Evolutionary conservation across 2,113 vertebrate species (phyloP).

Genomic region (Natator depressus): DNA sequence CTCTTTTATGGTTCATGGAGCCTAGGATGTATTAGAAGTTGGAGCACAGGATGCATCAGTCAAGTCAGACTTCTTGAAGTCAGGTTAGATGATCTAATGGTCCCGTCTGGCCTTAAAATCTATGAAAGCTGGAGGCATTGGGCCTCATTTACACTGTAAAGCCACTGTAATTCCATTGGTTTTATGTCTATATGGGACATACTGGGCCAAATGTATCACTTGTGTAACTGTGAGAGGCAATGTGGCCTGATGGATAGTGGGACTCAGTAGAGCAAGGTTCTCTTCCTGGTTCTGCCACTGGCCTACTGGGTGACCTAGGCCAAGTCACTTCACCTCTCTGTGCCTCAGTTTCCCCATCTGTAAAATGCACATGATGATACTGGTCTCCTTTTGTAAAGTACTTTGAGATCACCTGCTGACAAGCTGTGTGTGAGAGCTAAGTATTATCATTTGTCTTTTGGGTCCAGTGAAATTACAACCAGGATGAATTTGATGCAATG

Average conservation of each 20-base stretch:
- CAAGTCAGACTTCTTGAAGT: neutral
- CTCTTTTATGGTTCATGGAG: neutral
- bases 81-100: neutral
- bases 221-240: neutral
- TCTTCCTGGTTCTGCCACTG: neutral
- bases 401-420: neutral
- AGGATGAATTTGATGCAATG: neutral
- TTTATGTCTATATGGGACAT: neutral
- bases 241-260: neutral
- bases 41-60: neutral
- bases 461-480: fast-evolving
- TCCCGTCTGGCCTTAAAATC: neutral
- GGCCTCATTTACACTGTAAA: neutral
- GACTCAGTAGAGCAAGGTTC: neutral
- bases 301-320: neutral
- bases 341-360: neutral
- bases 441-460: neutral
- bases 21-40: neutral
- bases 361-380: neutral
- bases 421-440: neutral
- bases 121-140: fast-evolving
- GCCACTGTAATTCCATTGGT: neutral
- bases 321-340: neutral
- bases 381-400: neutral
- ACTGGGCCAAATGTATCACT: neutral